Conservation (phyloP, 2,113 vertebrate species). For the Silurus glanis region DNA sequence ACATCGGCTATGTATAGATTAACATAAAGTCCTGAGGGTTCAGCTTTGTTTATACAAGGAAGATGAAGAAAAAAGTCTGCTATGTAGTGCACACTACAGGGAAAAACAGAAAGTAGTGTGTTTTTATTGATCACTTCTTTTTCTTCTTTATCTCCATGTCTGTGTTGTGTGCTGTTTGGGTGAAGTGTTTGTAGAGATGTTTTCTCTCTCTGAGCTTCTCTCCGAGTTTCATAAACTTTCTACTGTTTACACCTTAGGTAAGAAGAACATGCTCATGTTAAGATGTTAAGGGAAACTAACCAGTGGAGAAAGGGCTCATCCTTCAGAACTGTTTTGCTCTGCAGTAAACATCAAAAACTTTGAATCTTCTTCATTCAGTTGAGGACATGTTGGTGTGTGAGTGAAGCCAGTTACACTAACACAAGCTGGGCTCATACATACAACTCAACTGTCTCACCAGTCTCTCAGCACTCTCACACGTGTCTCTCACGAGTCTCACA, state of each 20-base stretch:
- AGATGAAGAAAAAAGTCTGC: neutral
- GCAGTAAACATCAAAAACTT: too few relatives aligned
- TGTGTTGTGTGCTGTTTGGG: neutral
- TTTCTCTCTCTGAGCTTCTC: neutral
- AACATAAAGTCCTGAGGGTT: neutral
- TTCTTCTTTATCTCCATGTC: neutral
- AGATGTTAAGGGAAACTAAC: neutral
- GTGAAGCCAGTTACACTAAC: too few relatives aligned
- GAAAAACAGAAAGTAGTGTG: neutral
- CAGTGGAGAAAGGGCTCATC: too few relatives aligned
- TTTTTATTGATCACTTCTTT: neutral
- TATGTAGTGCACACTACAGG: neutral
- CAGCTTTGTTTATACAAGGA: neutral
- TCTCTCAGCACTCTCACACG: too few relatives aligned
- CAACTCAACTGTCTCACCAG: too few relatives aligned
- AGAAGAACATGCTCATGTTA: neutral
- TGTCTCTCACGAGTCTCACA: too few relatives aligned
- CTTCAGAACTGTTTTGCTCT: too few relatives aligned
- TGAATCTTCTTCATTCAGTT: too few relatives aligned
- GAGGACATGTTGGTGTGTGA: too few relatives aligned
- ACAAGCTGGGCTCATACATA: too few relatives aligned
- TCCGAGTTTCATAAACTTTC: neutral
- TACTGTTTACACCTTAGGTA: neutral
- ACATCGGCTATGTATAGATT: neutral
- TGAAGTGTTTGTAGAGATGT: neutral